Evolutionary conservation across 2,888 invertebrate genomes (phyloP).

Genomic region (Tenthredo mesomela): DNA sequence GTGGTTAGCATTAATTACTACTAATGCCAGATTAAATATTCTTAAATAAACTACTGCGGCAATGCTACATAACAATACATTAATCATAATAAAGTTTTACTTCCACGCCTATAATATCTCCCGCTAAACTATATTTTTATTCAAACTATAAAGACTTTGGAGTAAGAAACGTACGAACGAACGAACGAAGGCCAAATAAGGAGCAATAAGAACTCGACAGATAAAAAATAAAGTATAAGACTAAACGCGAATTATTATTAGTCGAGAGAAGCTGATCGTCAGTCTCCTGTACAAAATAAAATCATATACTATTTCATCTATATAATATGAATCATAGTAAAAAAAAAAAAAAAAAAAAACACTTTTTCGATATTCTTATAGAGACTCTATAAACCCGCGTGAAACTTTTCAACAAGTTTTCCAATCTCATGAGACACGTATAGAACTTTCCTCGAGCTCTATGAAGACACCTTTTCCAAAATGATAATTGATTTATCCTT

Average conservation of each 20-base stretch:
- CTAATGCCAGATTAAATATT: not conserved
- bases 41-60: not conserved
- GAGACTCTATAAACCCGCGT: too few species aligned
- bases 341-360: too few species aligned
- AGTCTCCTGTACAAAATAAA: not conserved
- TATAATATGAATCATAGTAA: not conserved
- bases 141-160: not conserved
- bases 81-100: not conserved
- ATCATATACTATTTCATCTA: not conserved
- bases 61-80: not conserved
- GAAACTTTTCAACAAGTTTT: slow-evolving; percentile 6
- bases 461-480: not conserved
- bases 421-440: not conserved
- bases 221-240: not conserved
- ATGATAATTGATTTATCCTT: not conserved
- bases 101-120: not conserved
- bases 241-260: not conserved
- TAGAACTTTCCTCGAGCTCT: not conserved
- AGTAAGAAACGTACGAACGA: not conserved
- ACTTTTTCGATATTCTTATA: not conserved
- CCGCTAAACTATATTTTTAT: not conserved
- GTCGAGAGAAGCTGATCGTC: not conserved
- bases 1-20: not conserved
- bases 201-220: not conserved
- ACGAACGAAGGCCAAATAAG: not conserved